Percentiles rank a stretch among this genome's conserved stretches.
These are phyloP conservation scores for Aurelia sp. DNA, from an alignment of 30 jellyfish, hydroid and myxozoan genomes.

Conservation along the genomic window DNA sequence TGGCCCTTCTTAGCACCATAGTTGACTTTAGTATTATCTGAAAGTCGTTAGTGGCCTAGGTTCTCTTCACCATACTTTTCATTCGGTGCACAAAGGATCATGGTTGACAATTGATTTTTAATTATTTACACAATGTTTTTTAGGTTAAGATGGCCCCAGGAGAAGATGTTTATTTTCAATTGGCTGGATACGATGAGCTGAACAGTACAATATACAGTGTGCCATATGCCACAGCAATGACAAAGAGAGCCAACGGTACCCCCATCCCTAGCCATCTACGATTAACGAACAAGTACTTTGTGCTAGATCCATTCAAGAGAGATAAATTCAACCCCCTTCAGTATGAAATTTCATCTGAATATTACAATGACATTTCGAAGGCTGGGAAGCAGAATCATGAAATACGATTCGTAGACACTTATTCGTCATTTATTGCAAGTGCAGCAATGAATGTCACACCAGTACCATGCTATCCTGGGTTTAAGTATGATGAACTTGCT, in stretches of 20 bases:
- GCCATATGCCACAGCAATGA: conserved; percentile 46
- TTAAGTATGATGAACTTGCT: not conserved
- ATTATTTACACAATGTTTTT: not conserved
- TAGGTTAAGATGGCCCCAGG: conserved; percentile 77
- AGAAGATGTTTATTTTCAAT: conserved; percentile 5
- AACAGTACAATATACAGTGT: conserved; percentile 55
- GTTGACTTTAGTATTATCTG: no score
- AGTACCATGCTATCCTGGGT: conserved; percentile 66
- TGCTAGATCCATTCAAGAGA: conserved; percentile 39
- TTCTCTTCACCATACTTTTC: no score
- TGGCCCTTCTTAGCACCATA: no score
- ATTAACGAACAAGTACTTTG: conserved; percentile 28
- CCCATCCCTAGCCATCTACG: not conserved
- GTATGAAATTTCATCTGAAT: not conserved
- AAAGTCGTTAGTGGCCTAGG: no score
- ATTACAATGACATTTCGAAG: conserved; percentile 1
- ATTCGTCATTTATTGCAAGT: conserved; percentile 57
- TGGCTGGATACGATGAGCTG: conserved; percentile 66
- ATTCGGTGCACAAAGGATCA: no score
- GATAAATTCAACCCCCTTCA: not conserved
- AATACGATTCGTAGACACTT: conserved; percentile 47
- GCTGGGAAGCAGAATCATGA: not conserved
- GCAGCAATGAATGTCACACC: conserved; percentile 42
- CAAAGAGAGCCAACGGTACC: conserved; percentile 20
- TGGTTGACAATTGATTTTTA: no score